phyloP scores from a whole-genome alignment of 2,797 vertebrate species.

The Caiman crocodilus region DNA sequence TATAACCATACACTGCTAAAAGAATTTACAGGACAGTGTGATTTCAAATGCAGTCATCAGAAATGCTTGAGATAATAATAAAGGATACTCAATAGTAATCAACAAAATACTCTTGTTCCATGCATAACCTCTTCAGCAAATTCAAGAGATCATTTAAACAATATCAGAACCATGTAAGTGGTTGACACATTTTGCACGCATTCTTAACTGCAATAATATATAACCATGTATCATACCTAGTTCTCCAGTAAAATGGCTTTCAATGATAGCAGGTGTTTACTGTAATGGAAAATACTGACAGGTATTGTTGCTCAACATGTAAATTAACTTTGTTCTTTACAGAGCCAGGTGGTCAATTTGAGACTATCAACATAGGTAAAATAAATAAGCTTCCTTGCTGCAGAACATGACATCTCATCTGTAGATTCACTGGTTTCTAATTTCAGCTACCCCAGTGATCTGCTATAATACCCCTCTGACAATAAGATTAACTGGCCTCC shows the following conservation, averaged over 20 bases:
- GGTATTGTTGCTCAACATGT: conserved; percentile 74
- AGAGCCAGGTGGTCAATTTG: conserved; percentile 80
- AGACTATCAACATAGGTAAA: conserved; percentile 73
- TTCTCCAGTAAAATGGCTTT: conserved; percentile 53
- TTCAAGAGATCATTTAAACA: conserved; percentile 26
- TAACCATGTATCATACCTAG: conserved; percentile 37
- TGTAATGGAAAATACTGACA: conserved; percentile 69
- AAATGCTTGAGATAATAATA: conserved; percentile 48
- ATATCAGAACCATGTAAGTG: conserved; percentile 42
- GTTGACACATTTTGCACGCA: conserved; percentile 37
- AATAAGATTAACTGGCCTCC: conserved; percentile 60
- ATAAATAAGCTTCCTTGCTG: conserved; percentile 53
- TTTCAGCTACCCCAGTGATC: conserved; percentile 62
- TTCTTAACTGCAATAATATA: conserved; percentile 22
- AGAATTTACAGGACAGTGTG: background rate
- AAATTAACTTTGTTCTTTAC: conserved; percentile 82
- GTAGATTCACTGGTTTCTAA: conserved; percentile 43
- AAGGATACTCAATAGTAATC: conserved; percentile 1
- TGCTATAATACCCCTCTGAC: conserved; percentile 41
- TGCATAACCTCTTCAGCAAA: conserved; percentile 24
- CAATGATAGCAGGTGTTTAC: conserved; percentile 69
- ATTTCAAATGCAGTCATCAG: conserved; percentile 28
- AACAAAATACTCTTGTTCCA: conserved; percentile 21
- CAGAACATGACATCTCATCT: conserved; percentile 51
- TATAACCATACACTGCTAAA: background rate